Percentiles rank a stretch among this genome's conserved stretches.
Conservation (phyloP, 1,140 invertebrate species). For the Bombus superbus region DNA sequence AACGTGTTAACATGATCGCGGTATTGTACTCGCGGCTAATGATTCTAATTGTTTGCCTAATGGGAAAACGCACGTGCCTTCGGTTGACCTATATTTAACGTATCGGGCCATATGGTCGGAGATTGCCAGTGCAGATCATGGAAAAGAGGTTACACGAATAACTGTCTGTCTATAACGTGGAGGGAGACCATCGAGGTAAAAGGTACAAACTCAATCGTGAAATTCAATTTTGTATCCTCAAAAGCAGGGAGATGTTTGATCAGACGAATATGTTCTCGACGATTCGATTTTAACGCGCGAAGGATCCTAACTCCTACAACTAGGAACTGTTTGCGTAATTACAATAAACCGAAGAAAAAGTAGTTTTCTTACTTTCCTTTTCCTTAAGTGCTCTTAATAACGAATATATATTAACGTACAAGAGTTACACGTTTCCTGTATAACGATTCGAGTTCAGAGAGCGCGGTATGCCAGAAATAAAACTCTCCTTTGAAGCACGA, state of each 20-base stretch:
- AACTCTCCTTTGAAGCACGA: neutral
- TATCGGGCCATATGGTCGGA: conserved; percentile 23
- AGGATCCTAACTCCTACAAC: too few relatives aligned
- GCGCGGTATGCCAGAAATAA: neutral
- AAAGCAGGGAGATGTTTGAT: neutral
- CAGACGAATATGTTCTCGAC: neutral
- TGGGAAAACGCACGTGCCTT: conserved; percentile 12
- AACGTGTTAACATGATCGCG: neutral
- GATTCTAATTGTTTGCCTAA: conserved; percentile 1
- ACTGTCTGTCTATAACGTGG: neutral
- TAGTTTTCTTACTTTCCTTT: neutral
- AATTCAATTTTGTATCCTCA: neutral
- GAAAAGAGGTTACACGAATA: conserved; percentile 1
- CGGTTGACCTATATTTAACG: conserved; percentile 28
- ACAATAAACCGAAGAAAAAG: too few relatives aligned
- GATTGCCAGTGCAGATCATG: neutral
- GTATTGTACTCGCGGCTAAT: neutral
- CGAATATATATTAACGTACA: neutral
- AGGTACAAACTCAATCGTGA: neutral
- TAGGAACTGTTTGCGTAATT: neutral
- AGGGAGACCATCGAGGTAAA: neutral
- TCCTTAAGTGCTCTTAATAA: too few relatives aligned
- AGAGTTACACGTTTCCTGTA: neutral
- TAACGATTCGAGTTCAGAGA: neutral
- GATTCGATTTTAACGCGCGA: too few relatives aligned